Conservation (phyloP, 2,113 vertebrate species). For the Sitta europaea region DNA sequence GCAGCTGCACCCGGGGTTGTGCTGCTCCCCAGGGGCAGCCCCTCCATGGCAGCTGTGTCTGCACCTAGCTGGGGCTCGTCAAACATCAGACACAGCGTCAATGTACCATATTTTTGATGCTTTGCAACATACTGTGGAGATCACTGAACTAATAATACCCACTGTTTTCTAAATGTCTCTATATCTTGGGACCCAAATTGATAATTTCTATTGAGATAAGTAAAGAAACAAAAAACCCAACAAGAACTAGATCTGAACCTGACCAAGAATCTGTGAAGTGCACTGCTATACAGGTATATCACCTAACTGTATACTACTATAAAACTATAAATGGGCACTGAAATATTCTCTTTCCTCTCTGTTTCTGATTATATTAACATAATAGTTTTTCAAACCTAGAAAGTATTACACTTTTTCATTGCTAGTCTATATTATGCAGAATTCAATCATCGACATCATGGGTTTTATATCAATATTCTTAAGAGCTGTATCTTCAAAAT, state of each 20-base stretch:
- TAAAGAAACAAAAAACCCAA: neutral
- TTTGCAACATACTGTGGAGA: neutral
- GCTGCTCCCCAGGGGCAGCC: too few relatives aligned
- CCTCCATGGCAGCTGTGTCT: too few relatives aligned
- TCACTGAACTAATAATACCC: neutral
- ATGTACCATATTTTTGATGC: neutral
- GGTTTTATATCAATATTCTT: neutral
- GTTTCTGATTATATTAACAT: neutral
- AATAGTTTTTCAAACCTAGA: neutral
- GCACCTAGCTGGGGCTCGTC: too few relatives aligned
- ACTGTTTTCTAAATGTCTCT: neutral
- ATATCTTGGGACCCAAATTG: neutral
- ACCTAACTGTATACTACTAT: neutral
- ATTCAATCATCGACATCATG: neutral
- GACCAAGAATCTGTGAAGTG: neutral
- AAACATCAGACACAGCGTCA: too few relatives aligned
- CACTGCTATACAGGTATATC: fast-evolving
- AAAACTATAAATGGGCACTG: neutral
- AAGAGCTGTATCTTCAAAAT: neutral
- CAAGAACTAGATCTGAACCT: neutral
- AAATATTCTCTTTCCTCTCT: neutral
- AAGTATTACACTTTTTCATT: neutral
- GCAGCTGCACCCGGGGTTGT: too few relatives aligned
- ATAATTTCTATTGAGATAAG: neutral
- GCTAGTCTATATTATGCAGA: fast-evolving